These are phyloP conservation scores for Heliconius aoede DNA, from an alignment of 2,888 invertebrate species.

Conservation along the genomic window DNA sequence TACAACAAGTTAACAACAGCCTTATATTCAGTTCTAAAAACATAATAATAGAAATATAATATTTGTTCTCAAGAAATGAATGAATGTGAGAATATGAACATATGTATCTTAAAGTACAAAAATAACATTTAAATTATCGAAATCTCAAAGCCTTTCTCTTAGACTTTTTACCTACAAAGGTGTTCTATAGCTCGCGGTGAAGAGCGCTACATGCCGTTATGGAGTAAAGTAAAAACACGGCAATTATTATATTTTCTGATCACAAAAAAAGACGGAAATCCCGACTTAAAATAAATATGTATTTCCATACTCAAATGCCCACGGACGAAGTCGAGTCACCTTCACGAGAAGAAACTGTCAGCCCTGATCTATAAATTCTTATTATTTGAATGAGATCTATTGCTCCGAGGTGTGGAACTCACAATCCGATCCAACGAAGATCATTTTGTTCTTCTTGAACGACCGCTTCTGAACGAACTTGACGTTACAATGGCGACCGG, in stretches of 20 bases:
- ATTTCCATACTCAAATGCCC: constrained; percentile 78
- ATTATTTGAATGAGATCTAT: constrained; percentile 84
- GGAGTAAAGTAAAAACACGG: constrained; percentile 81
- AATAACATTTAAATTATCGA: neutral
- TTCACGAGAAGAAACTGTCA: constrained; percentile 55
- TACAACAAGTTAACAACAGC: too few relatives aligned
- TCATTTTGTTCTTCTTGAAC: constrained; percentile 82
- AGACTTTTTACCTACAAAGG: neutral
- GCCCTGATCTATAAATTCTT: constrained; percentile 82
- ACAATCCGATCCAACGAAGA: constrained; percentile 76
- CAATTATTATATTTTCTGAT: constrained; percentile 80
- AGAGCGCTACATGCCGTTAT: constrained; percentile 75
- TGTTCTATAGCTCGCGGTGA: constrained; percentile 54
- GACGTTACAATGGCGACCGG: constrained; percentile 80
- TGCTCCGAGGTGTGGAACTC: constrained; percentile 80
- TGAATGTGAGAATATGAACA: too few relatives aligned
- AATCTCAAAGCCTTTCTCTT: neutral
- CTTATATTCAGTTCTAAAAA: too few relatives aligned
- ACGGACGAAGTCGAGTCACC: constrained; percentile 55
- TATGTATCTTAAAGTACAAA: too few relatives aligned
- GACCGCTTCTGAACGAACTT: constrained; percentile 82
- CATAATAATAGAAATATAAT: too few relatives aligned
- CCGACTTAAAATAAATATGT: constrained; percentile 80
- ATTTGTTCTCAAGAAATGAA: too few relatives aligned
- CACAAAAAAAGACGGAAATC: constrained; percentile 70